Conservation (phyloP, 1,140 invertebrate genomes). For the Laupala kohalensis region DNA sequence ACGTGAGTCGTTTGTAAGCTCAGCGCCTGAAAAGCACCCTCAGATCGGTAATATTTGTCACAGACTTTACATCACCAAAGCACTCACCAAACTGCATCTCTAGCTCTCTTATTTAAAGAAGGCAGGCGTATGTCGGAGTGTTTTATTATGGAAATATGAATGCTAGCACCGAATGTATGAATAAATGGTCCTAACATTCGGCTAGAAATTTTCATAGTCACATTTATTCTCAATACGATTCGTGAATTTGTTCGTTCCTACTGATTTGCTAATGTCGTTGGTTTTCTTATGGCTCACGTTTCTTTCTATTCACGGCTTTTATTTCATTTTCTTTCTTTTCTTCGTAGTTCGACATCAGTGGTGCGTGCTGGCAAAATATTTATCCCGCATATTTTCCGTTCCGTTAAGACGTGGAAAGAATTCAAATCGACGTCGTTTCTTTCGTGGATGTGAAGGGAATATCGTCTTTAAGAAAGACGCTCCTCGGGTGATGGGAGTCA, state of each 20-base stretch:
- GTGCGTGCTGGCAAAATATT: background rate
- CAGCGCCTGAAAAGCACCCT: background rate
- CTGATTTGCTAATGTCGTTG: background rate
- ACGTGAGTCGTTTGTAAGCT: no score
- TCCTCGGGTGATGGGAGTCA: no score
- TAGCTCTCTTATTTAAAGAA: no score
- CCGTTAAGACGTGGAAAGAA: background rate
- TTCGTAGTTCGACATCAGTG: background rate
- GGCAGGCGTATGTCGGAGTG: background rate
- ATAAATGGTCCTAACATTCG: background rate
- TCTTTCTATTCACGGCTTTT: background rate
- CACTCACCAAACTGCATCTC: no score
- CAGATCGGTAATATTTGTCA: background rate
- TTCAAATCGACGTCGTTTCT: background rate
- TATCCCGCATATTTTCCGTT: background rate
- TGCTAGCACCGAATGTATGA: background rate
- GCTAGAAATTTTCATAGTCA: background rate
- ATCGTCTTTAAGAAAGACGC: background rate
- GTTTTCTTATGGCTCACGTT: background rate
- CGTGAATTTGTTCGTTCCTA: background rate
- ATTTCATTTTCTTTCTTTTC: no score
- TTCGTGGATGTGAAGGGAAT: no score
- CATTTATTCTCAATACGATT: background rate
- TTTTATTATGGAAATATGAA: background rate
- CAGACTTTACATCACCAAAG: background rate